Percentiles rank a stretch among this genome's conserved stretches.
phyloP scores from a whole-genome alignment of 2,888 invertebrate species.

The Sinopyrophorus schimmeli region DNA sequence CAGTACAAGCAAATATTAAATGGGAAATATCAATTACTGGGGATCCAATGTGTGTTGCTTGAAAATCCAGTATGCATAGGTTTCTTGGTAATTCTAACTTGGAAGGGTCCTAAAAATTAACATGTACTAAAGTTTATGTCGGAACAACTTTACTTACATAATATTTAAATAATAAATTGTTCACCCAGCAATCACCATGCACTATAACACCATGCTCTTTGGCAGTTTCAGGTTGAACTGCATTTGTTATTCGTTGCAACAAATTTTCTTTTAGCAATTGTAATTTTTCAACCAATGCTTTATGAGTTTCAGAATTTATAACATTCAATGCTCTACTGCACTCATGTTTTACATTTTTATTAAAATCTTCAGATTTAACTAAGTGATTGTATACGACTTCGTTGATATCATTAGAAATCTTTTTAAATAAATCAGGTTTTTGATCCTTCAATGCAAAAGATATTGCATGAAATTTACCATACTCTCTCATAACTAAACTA shows the following conservation, averaged over 20 bases:
- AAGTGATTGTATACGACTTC: too few relatives aligned
- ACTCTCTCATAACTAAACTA: conserved; percentile 5
- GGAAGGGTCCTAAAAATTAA: too few relatives aligned
- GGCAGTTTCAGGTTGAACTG: background rate
- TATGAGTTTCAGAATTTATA: too few relatives aligned
- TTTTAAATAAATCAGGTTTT: conserved; percentile 2
- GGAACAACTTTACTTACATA: too few relatives aligned
- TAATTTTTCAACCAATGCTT: too few relatives aligned
- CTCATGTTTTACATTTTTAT: background rate
- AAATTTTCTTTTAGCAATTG: background rate
- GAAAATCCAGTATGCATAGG: conserved; percentile 35
- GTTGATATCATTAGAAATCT: background rate
- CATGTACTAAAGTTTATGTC: too few relatives aligned
- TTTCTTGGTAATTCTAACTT: too few relatives aligned
- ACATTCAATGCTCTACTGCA: too few relatives aligned
- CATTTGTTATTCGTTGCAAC: background rate
- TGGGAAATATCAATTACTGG: conserved; percentile 45
- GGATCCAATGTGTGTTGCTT: conserved; percentile 30
- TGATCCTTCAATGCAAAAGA: conserved; percentile 9
- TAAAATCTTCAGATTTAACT: too few relatives aligned
- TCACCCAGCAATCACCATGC: conserved; percentile 21
- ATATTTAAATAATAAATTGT: conserved; percentile 23
- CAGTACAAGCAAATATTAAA: conserved; percentile 42
- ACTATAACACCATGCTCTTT: conserved; percentile 10
- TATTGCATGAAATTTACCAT: conserved; percentile 10